Conservation (phyloP, 2,888 invertebrate species). For the Barypeithes pellucidus region DNA sequence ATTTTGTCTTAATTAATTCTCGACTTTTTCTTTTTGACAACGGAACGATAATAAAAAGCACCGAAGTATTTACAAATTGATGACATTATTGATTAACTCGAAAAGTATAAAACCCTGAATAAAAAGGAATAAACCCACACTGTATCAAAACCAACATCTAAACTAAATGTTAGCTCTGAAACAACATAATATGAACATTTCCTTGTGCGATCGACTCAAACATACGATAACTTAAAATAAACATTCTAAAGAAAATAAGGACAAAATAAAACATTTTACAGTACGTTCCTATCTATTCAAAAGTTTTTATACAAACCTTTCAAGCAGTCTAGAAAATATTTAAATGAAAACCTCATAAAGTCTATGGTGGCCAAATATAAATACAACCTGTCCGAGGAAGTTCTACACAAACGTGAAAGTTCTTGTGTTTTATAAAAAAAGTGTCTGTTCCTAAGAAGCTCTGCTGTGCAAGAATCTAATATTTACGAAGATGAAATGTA, state of each 20-base stretch:
- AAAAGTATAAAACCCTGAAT: not conserved
- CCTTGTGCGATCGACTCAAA: constrained; percentile 3
- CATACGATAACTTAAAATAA: constrained; percentile 53
- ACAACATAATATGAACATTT: constrained; percentile 1
- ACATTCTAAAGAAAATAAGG: constrained; percentile 53
- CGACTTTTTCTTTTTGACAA: no score
- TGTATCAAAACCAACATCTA: not conserved
- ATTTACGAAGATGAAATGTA: no score
- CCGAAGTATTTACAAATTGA: not conserved
- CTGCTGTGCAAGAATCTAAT: no score
- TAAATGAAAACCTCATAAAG: constrained; percentile 2
- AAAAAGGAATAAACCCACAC: constrained; percentile 1
- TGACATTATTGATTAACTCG: not conserved
- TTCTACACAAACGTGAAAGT: no score
- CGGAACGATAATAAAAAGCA: no score
- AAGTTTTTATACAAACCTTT: constrained; percentile 26
- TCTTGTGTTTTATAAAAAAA: no score
- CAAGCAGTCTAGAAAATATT: constrained; percentile 39
- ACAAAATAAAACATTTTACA: constrained; percentile 32
- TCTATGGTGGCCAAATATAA: constrained; percentile 25
- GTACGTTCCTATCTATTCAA: constrained; percentile 21
- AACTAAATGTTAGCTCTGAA: not conserved
- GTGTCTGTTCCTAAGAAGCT: no score
- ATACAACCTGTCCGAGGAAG: no score
- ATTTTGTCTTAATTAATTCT: no score